Evolutionary conservation across 35 echinoderm and acorn worm species (phyloP).

Genomic region (Nesometra sesokonis): DNA sequence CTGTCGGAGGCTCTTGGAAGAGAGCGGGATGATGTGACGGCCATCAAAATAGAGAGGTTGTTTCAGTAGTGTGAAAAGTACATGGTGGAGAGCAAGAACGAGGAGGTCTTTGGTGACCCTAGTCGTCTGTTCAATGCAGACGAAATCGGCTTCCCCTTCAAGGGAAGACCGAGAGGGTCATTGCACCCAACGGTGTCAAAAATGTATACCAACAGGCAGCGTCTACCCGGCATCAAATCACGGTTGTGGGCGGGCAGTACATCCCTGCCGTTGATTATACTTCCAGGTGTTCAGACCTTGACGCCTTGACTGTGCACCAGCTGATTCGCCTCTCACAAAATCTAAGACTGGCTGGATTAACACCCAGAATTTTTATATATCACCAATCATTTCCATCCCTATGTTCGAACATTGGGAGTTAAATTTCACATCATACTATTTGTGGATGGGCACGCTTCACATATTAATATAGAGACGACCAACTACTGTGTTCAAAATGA

Average conservation of each 20-base stretch:
- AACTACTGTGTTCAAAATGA: too few relatives aligned
- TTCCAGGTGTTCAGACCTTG: background rate
- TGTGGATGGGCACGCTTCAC: too few relatives aligned
- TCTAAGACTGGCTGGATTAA: background rate
- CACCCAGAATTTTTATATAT: background rate
- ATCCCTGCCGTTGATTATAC: slow-evolving; percentile 37
- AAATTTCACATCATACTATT: too few relatives aligned
- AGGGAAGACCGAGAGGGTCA: slow-evolving; percentile 29
- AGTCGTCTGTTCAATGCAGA: background rate
- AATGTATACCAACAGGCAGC: slow-evolving; percentile 9
- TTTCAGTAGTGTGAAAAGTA: slow-evolving; percentile 6
- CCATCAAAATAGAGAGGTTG: slow-evolving; percentile 6
- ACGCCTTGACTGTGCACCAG: slow-evolving; percentile 3
- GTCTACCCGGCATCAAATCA: slow-evolving; percentile 24
- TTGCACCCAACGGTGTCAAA: slow-evolving; percentile 5
- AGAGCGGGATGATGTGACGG: slow-evolving; percentile 4
- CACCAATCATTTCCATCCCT: background rate
- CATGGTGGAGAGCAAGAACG: background rate
- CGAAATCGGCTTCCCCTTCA: slow-evolving; percentile 29
- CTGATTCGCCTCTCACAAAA: background rate
- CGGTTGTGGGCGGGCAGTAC: slow-evolving; percentile 31
- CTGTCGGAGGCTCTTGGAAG: background rate
- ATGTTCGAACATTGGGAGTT: background rate
- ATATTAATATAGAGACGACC: too few relatives aligned
- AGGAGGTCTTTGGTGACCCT: background rate